Evolutionary conservation across 2,113 vertebrate species (phyloP), one percentile per base, ranked within the genome.

Genomic region (Gadus macrocephalus): DNA sequence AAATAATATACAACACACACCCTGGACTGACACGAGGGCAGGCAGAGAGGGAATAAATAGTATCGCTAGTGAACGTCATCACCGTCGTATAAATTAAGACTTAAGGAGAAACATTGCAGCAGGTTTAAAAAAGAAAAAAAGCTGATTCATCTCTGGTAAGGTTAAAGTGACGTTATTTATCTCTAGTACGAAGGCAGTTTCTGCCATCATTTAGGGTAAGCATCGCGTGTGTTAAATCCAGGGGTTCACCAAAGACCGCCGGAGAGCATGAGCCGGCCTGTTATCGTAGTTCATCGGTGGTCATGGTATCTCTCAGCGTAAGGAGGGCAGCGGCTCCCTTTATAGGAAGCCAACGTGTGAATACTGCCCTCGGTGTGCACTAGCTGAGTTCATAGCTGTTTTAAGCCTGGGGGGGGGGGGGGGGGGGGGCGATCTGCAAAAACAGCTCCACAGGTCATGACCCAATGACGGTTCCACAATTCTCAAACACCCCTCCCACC

Each of bases 41-140:
- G 42, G 42, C 42, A 93, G 92, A 89, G 81, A 80, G 90, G 93
- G 91, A 95, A 98, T 95, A 97, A 97, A 98, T 96, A 95, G 86
- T 89, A 94, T 94, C 92, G 92, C 92, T 49, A 9, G 6, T 49
- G 42, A 49, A 49, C 42, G 2, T 49, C 42, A 49, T 49, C 42
- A 49, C 42, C 42, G 8, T 49, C 62, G 83, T 79, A 90, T 89
- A 91, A 91, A 89, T 91, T 87, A 91, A 89, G 86, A 89, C 82
- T 80, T 28, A 66, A 67, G 69, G 77, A 78, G 64, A 76, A 66
- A 86, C 81, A 85, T 76, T 86, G 85, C 86, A 89, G 84, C 78
- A 76, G 72, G 77, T 83, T 83, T 74, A 73, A 73, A 81, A 77
- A 81, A 77, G 66, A 15, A 42, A 49, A 58, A 16, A 58, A 58